phyloP scores from a whole-genome alignment of 1,140 invertebrate genomes.

The Halictus rubicundus region DNA sequence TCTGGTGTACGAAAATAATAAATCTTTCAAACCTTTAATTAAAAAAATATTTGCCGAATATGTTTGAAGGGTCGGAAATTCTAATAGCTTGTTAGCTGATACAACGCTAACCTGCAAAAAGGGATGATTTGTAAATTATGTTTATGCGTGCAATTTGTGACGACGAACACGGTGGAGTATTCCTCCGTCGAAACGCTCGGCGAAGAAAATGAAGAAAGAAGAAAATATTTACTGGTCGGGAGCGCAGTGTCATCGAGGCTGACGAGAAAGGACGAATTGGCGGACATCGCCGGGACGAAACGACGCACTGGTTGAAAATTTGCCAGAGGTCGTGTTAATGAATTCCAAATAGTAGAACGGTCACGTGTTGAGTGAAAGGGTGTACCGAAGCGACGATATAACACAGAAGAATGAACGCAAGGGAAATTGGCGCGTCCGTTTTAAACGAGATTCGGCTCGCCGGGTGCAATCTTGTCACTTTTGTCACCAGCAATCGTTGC shows the following conservation, averaged over 20 bases:
- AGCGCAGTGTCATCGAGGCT: neutral
- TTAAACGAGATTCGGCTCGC: constrained; percentile 67
- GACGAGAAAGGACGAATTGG: neutral
- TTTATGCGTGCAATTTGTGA: too few species aligned
- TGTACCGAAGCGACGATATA: constrained; percentile 39
- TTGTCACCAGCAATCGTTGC: constrained; percentile 76
- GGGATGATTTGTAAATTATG: too few species aligned
- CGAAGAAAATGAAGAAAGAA: neutral
- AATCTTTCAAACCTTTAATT: too few species aligned
- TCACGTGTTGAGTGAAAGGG: neutral
- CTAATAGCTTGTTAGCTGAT: too few species aligned
- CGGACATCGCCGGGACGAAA: neutral
- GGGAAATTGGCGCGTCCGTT: constrained; percentile 66
- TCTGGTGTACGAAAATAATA: too few species aligned
- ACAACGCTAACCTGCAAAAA: too few species aligned
- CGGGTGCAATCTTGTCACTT: constrained; percentile 76
- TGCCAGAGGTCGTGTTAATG: neutral
- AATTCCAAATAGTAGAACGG: neutral
- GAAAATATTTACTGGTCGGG: constrained; percentile 7
- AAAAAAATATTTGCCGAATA: too few species aligned
- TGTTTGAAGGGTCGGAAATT: too few species aligned
- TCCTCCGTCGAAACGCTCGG: neutral
- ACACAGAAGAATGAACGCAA: constrained; percentile 66
- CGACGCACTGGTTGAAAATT: neutral
- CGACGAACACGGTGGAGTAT: neutral